phyloP scores from a whole-genome alignment of 2,888 invertebrate genomes.

The Ormyrus nitidulus region DNA sequence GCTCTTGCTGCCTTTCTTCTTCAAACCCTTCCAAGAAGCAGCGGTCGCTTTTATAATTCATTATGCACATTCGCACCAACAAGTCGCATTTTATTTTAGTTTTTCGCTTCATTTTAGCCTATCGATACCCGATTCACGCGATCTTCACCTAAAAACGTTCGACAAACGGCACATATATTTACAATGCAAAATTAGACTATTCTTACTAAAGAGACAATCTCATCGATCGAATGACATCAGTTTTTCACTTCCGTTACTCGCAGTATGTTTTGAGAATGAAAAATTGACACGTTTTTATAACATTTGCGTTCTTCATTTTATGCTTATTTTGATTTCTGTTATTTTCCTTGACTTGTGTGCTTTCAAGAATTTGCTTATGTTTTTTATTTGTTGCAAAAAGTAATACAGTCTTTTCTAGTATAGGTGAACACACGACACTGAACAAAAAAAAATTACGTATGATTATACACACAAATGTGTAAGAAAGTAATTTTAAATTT shows the following conservation, averaged over 20 bases:
- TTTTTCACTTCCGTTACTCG: not conserved
- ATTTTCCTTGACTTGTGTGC: constrained; percentile 53
- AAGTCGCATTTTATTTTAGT: constrained; percentile 8
- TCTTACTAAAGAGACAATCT: constrained; percentile 27
- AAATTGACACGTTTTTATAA: constrained; percentile 30
- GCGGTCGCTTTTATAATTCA: constrained; percentile 57
- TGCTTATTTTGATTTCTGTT: constrained; percentile 26
- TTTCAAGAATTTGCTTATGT: constrained; percentile 15
- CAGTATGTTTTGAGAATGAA: constrained; percentile 21
- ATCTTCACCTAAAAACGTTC: constrained; percentile 24
- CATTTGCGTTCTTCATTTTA: constrained; percentile 8
- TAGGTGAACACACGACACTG: constrained; percentile 11
- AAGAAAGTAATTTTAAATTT: too few species aligned
- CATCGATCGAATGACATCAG: constrained; percentile 7
- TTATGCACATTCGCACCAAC: constrained; percentile 56
- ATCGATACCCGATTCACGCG: constrained; percentile 53
- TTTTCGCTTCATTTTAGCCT: constrained; percentile 51
- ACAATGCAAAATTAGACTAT: constrained; percentile 55
- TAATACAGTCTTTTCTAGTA: constrained; percentile 29
- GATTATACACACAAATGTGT: not conserved
- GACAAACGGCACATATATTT: constrained; percentile 45
- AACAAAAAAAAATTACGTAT: not conserved
- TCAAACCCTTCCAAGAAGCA: constrained; percentile 34
- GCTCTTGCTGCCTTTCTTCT: not conserved
- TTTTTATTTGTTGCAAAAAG: not conserved